Evolutionary conservation across 2,888 invertebrate genomes (phyloP).

Genomic region (Himalopsyche tibetana): DNA sequence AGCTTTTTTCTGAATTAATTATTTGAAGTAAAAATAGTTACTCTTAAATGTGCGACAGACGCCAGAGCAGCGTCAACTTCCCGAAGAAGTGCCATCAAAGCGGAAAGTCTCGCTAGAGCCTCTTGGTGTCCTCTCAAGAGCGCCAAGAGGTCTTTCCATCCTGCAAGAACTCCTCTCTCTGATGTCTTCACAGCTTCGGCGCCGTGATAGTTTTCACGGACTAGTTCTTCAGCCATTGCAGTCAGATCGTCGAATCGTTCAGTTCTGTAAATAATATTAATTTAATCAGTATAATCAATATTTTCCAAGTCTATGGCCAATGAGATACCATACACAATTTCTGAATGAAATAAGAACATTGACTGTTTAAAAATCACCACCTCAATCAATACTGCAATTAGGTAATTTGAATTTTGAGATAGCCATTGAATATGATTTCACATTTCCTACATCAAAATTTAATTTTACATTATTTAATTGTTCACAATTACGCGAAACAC

Average conservation of each 20-base stretch:
- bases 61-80: conserved; percentile 94
- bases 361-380: too few species aligned
- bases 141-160: conserved; percentile 91
- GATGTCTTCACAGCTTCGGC: conserved; percentile 85
- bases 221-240: conserved; percentile 94
- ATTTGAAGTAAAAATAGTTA: conserved; percentile 67
- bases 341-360: too few species aligned
- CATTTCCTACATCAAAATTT: too few species aligned
- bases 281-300: too few species aligned
- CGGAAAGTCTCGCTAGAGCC: conserved; percentile 87
- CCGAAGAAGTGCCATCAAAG: conserved; percentile 90
- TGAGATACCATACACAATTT: too few species aligned
- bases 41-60: conserved; percentile 90
- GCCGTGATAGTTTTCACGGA: conserved; percentile 93
- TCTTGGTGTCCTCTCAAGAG: conserved; percentile 89
- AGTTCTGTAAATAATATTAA: conserved; percentile 75
- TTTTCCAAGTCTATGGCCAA: too few species aligned
- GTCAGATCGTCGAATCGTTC: conserved; percentile 96
- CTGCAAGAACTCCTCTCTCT: conserved; percentile 86
- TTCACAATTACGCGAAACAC: too few species aligned
- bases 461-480: too few species aligned
- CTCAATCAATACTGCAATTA: too few species aligned
- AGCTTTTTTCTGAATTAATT: too few species aligned
- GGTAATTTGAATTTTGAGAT: too few species aligned
- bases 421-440: too few species aligned